phyloP scores from a whole-genome alignment of 2,113 vertebrate genomes.

The Stegastes partitus region DNA sequence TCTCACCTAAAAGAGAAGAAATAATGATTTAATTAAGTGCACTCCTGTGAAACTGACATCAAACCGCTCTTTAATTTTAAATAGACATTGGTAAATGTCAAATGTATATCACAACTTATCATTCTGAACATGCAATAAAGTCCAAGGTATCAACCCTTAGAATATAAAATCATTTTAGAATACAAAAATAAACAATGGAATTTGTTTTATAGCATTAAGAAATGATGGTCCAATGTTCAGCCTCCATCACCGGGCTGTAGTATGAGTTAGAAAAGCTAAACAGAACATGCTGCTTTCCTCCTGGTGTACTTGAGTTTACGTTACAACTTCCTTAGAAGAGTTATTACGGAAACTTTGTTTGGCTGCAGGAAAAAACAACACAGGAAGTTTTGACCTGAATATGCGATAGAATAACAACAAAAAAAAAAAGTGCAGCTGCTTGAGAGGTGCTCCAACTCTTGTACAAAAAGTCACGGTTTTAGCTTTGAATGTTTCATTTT shows the following conservation, averaged over 20 bases:
- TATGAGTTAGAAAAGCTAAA: slow-evolving; percentile 13
- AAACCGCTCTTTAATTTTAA: slow-evolving; percentile 15
- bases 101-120: slow-evolving; percentile 8
- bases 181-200: slow-evolving; percentile 76
- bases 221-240: slow-evolving; percentile 12
- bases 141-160: slow-evolving; percentile 34
- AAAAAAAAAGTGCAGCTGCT: neutral
- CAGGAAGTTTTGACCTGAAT: neutral
- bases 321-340: too few species aligned
- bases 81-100: slow-evolving; percentile 2
- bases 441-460: neutral
- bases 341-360: too few species aligned
- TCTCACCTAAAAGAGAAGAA: too few species aligned
- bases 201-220: slow-evolving; percentile 30
- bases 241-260: slow-evolving; percentile 27
- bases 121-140: slow-evolving; percentile 31
- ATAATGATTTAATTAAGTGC: neutral
- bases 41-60: neutral
- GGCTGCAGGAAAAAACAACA: neutral
- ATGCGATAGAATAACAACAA: neutral
- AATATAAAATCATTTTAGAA: slow-evolving; percentile 44
- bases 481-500: neutral
- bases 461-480: neutral
- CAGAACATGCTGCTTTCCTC: neutral
- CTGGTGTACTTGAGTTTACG: too few species aligned